Percentiles rank a stretch among this genome's conserved stretches.
Evolutionary conservation across 2,888 invertebrate genomes (phyloP).

Genomic region (Tenthredo scrophulariae): DNA sequence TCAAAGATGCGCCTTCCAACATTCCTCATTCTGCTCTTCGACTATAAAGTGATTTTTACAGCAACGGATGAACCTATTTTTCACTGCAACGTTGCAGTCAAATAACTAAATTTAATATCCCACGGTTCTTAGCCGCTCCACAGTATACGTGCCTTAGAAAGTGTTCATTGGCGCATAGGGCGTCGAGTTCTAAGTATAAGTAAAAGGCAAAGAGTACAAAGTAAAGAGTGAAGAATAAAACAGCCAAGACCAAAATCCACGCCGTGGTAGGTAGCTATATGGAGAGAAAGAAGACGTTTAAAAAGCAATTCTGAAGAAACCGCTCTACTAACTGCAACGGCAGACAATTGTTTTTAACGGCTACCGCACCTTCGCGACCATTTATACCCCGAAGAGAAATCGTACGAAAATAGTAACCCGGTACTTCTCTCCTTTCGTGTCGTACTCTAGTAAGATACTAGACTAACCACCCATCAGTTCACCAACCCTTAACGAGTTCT

Average conservation of each 20-base stretch:
- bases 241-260: constrained; percentile 9
- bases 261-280: background rate
- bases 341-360: constrained; percentile 56
- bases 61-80: constrained; percentile 23
- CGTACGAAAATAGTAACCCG: background rate
- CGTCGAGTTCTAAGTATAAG: constrained; percentile 17
- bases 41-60: constrained; percentile 31
- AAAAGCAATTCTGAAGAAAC: constrained; percentile 38
- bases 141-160: background rate
- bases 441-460: background rate
- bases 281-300: constrained; percentile 40
- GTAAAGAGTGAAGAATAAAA: constrained; percentile 29
- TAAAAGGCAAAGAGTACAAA: constrained; percentile 21
- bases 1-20: background rate
- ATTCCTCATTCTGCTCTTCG: constrained; percentile 13
- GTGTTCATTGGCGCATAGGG: constrained; percentile 25
- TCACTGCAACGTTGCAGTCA: constrained; percentile 18
- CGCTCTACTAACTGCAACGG: constrained; percentile 54
- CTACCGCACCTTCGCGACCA: constrained; percentile 47
- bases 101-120: constrained; percentile 25
- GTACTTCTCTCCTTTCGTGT: background rate
- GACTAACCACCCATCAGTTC: constrained; percentile 2
- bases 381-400: constrained; percentile 29
- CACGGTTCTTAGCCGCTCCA: background rate
- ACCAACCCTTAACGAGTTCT: constrained; percentile 1